Base-by-base conservation (phyloP, 1,140 invertebrate species). In the Pinna nobilis region DNA sequence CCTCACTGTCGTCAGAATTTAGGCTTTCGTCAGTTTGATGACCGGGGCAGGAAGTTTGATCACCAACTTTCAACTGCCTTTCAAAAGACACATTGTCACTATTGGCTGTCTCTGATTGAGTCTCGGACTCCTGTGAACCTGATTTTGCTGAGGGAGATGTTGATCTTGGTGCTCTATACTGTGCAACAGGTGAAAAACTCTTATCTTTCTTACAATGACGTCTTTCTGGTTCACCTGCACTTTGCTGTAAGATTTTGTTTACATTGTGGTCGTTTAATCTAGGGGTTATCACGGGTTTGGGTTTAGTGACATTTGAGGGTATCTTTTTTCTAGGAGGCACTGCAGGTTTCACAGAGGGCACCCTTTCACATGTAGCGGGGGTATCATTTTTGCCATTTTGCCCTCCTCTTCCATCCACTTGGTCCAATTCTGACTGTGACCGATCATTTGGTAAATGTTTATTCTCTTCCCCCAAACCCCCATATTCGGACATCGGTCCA, bases 91-190 rank as follows among this genome's bases (percentile, higher is more conserved):
- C n/a, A n/a, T n/a, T n/a, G n/a, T n/a, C n/a, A n/a, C n/a, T n/a
- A n/a, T n/a, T n/a, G n/a, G n/a, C n/a, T n/a, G n/a, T n/a, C n/a
- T n/a, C n/a, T n/a, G n/a, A n/a, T n/a, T n/a, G n/a, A n/a, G n/a
- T n/a, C n/a, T n/a, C n/a, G n/a, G n/a, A n/a, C 37, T 59, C 55
- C 55, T 59, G 55, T 59, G 30, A 59, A 35, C 37, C 55, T 15
- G 37, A n/a, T 30, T 59, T 59, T 25, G 55, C 37, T 33, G 33
- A 30, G 37, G 55, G 55, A 35, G 55, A 35, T 15, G 30, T 9
- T 59, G 55, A 18, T 33, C 55, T 59, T 53, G 50, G 18, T 53
- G 50, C 15, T 35, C 6, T 25, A 20, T 59, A n/a, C 20, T 30
- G 23, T 25, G n/a, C n/a, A n/a, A n/a, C n/a, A n/a, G n/a, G 5